phyloP scores from a whole-genome alignment of 2,113 vertebrate genomes.

The Garra rufa region DNA sequence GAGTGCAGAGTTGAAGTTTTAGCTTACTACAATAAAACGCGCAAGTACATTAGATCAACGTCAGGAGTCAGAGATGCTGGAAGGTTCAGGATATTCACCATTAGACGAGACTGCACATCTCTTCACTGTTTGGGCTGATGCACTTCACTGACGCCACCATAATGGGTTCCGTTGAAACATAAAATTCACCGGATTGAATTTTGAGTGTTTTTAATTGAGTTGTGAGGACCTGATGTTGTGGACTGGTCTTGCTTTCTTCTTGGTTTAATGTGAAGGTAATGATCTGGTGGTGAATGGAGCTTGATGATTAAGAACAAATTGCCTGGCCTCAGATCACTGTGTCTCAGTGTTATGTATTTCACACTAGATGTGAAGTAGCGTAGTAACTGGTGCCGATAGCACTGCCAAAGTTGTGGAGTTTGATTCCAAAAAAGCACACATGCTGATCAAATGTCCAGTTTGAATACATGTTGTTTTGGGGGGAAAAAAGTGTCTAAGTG shows the following conservation, averaged over 20 bases:
- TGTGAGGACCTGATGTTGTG: background rate
- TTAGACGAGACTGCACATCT: conserved; percentile 43
- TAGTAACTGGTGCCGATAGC: background rate
- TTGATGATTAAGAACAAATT: conserved; percentile 3
- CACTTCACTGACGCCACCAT: background rate
- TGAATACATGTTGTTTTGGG: background rate
- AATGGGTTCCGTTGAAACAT: background rate
- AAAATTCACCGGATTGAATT: conserved; percentile 5
- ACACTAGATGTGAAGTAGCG: background rate
- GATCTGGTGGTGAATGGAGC: background rate
- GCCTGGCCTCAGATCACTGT: background rate
- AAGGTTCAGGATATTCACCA: conserved; percentile 37
- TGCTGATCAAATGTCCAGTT: background rate
- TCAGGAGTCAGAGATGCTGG: conserved; percentile 41
- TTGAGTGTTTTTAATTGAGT: conserved; percentile 11
- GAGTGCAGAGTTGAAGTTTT: conserved; percentile 37
- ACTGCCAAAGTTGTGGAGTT: background rate
- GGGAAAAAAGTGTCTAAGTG: background rate
- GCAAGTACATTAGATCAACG: conserved; percentile 39
- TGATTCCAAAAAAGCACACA: background rate
- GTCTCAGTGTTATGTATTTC: background rate
- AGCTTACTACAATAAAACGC: conserved; percentile 52
- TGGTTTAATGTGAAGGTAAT: conserved; percentile 7
- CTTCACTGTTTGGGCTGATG: background rate
- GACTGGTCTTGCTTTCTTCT: background rate